These are phyloP conservation scores for Macroramphosus scolopax DNA, from an alignment of 2,797 vertebrate genomes.

Conservation along the genomic window DNA sequence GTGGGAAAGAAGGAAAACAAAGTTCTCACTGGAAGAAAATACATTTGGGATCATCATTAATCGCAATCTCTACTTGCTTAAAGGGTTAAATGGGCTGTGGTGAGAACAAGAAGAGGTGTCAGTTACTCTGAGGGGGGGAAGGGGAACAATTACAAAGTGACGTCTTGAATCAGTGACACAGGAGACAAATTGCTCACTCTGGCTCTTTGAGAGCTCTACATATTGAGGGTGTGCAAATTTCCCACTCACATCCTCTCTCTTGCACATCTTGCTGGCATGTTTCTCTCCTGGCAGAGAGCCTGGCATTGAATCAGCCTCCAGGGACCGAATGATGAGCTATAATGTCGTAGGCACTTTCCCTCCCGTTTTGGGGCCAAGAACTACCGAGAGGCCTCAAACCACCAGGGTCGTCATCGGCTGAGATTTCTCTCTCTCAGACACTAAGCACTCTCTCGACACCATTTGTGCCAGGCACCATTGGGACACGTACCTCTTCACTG, in stretches of 20 bases:
- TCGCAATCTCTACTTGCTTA: conserved; percentile 11
- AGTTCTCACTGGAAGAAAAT: conserved; percentile 15
- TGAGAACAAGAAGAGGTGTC: conserved; percentile 9
- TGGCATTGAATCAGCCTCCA: conserved; percentile 22
- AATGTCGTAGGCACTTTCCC: conserved; percentile 17
- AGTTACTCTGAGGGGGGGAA: conserved; percentile 13
- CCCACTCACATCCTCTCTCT: no score
- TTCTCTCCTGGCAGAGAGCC: conserved; percentile 29
- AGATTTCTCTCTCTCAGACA: conserved; percentile 24
- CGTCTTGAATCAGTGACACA: conserved; percentile 33
- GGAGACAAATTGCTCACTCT: conserved; percentile 40
- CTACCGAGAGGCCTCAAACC: conserved; percentile 33
- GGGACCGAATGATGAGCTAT: conserved; percentile 24
- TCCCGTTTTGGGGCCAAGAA: conserved; percentile 35
- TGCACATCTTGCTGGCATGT: no score
- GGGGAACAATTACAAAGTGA: conserved; percentile 48
- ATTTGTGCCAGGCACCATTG: conserved; percentile 12
- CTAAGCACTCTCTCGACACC: conserved; percentile 39
- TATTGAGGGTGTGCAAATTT: conserved; percentile 47
- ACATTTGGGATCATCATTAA: conserved; percentile 28
- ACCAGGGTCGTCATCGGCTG: conserved; percentile 13
- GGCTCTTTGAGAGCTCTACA: conserved; percentile 57
- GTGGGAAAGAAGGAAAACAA: conserved; percentile 29
- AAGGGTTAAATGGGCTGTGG: conserved; percentile 30
- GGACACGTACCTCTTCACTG: conserved; percentile 88